phyloP scores from a whole-genome alignment of 2,888 invertebrate genomes.

The Helicoverpa assulta region DNA sequence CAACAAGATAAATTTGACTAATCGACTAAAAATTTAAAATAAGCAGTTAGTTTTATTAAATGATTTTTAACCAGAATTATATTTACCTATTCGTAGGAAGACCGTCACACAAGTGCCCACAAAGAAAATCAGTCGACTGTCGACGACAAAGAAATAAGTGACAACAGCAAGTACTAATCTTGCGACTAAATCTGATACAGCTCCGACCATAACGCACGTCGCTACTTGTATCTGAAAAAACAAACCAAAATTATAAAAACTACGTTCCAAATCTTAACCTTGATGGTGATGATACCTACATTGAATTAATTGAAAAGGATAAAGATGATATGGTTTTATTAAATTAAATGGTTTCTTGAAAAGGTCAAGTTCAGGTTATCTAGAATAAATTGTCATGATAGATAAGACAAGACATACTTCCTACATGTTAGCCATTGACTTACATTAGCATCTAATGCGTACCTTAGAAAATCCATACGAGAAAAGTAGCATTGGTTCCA shows the following conservation, averaged over 20 bases:
- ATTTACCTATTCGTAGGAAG: slow-evolving; percentile 92
- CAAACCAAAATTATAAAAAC: neutral
- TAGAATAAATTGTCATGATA: too few species aligned
- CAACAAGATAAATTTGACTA: slow-evolving; percentile 9
- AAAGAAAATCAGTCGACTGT: slow-evolving; percentile 92
- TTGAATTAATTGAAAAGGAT: too few species aligned
- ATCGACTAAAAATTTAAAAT: neutral
- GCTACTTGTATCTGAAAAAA: slow-evolving; percentile 90
- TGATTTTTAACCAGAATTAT: neutral
- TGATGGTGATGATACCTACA: neutral
- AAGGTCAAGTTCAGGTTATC: too few species aligned
- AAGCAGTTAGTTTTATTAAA: slow-evolving; percentile 5
- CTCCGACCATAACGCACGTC: slow-evolving; percentile 92
- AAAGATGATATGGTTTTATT: too few species aligned
- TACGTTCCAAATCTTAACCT: neutral
- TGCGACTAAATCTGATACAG: slow-evolving; percentile 92
- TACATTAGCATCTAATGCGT: slow-evolving; percentile 14
- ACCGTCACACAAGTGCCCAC: slow-evolving; percentile 92
- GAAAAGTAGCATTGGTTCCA: slow-evolving; percentile 91
- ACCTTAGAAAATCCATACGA: slow-evolving; percentile 89
- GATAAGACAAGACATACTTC: too few species aligned
- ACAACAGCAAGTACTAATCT: slow-evolving; percentile 91
- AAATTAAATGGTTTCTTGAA: too few species aligned
- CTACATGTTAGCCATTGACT: neutral
- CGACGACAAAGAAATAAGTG: slow-evolving; percentile 91